These are phyloP conservation scores for Boloria selene DNA, from an alignment of 2,888 invertebrate genomes.

Conservation along the genomic window DNA sequence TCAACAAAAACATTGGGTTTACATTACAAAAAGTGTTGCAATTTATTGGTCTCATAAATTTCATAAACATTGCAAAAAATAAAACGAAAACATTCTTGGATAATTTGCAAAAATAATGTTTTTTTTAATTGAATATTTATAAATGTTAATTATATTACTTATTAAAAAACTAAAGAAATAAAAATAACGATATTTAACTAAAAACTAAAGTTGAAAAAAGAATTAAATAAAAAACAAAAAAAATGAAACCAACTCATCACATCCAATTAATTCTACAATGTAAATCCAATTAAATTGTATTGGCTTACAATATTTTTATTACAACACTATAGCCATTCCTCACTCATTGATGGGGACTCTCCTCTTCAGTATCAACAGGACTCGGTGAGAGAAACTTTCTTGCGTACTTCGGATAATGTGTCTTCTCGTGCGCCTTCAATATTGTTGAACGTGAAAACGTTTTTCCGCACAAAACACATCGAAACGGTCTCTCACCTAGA, in stretches of 20 bases:
- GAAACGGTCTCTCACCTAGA: constrained; percentile 91
- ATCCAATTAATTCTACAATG: constrained; percentile 2
- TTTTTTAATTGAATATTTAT: too few relatives aligned
- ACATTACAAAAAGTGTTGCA: constrained; percentile 29
- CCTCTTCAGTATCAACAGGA: constrained; percentile 92
- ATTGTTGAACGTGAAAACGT: constrained; percentile 95
- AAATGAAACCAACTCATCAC: not conserved
- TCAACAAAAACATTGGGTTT: constrained; percentile 50
- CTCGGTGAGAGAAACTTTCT: constrained; percentile 94
- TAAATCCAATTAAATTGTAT: constrained; percentile 30
- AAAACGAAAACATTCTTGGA: too few relatives aligned
- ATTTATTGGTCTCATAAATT: not conserved
- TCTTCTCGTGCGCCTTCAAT: constrained; percentile 95
- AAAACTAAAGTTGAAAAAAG: too few relatives aligned
- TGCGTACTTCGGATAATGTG: constrained; percentile 95
- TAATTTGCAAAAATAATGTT: too few relatives aligned
- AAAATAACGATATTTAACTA: too few relatives aligned
- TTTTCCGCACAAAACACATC: constrained; percentile 94
- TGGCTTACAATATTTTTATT: constrained; percentile 58
- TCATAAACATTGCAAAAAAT: too few relatives aligned
- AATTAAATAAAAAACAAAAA: too few relatives aligned
- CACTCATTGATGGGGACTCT: constrained; percentile 87
- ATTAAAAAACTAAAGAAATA: too few relatives aligned
- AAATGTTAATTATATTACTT: too few relatives aligned
- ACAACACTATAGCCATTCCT: constrained; percentile 53